These are phyloP conservation scores for Timema podura DNA, from an alignment of 2,888 invertebrate genomes.

Conservation along the genomic window DNA sequence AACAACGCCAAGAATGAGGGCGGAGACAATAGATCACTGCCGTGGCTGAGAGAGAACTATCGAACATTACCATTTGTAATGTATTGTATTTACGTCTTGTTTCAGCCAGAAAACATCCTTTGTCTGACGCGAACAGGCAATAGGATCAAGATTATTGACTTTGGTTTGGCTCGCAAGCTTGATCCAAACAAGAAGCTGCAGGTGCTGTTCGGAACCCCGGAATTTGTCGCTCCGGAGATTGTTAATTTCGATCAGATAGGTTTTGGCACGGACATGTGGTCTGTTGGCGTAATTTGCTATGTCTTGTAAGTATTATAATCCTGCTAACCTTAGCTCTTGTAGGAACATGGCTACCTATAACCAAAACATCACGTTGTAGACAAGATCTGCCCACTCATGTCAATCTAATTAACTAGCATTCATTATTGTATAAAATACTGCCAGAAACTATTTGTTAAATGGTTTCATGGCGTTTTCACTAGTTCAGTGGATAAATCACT, in stretches of 20 bases:
- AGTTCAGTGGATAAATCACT: too few species aligned
- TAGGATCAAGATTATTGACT: constrained; percentile 97
- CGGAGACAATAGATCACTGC: too few species aligned
- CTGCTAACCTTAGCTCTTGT: too few species aligned
- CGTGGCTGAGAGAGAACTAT: not conserved
- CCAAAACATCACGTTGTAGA: too few species aligned
- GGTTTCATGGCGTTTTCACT: too few species aligned
- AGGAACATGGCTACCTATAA: too few species aligned
- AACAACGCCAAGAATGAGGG: too few species aligned
- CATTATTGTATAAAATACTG: too few species aligned
- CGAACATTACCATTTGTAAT: not conserved
- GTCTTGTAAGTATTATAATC: constrained; percentile 73
- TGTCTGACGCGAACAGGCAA: constrained; percentile 96
- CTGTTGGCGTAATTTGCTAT: constrained; percentile 96
- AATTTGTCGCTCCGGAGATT: constrained; percentile 98
- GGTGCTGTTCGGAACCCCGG: constrained; percentile 95
- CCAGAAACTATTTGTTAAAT: too few species aligned
- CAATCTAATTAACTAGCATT: too few species aligned
- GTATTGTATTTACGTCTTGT: constrained; percentile 31
- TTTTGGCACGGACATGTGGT: constrained; percentile 98
- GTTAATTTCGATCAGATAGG: constrained; percentile 97
- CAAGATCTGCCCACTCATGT: too few species aligned
- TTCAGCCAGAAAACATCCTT: constrained; percentile 95
- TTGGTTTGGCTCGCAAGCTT: constrained; percentile 90
- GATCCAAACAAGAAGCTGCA: constrained; percentile 89